Base-by-base conservation (phyloP, 1,140 invertebrate genomes). In the Thaumatotibia leucotreta region DNA sequence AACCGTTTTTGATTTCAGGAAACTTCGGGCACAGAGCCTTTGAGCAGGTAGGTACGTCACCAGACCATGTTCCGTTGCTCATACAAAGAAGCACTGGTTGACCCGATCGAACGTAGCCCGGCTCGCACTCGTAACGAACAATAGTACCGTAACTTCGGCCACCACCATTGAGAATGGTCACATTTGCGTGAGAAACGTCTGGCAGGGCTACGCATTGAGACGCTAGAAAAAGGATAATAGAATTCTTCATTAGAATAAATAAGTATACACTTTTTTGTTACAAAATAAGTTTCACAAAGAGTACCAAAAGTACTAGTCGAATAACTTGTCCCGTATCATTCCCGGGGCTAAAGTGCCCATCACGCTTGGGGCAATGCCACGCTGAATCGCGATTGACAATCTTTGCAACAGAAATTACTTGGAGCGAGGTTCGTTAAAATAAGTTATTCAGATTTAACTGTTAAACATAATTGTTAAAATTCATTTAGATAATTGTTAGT, bases 41-140 rank as follows among this genome's bases (percentile, higher is more conserved):
- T 65, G 96, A 94, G 87, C 98, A 99, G 4, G 93, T 94, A 11
- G 98, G 98, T 11, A 98, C 96, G 67, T 95, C 93, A 58, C 96
- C 96, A 39, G 97, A 98, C 98, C 98, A 99, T 5, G 97, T 97
- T 23, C 98, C 98, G 83, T 99, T 98, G 76, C 97, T 97, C 95
- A 97, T 98, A 85, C 98, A 99, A 14, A 98, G 93, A 35, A 99
- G 94, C 2, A 97, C 97, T 27, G 97, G 97, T 82, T 96, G 94
- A 29, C 98, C 98, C 68, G 93, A 95, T 72, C 97, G 92, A 32
- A 96, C 94, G 81, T 98, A 99, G 0, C 98, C 98, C 6, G 97
- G 94, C 76, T 98, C 96, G 84, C 98, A 99, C 85, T 98, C 96
- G 86, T 97, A 99, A 64, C 97, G 92, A 4, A 99, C 96, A 77